Conservation (phyloP, 2,797 vertebrate species). For the Lepidocolaptes lacrymiger region DNA sequence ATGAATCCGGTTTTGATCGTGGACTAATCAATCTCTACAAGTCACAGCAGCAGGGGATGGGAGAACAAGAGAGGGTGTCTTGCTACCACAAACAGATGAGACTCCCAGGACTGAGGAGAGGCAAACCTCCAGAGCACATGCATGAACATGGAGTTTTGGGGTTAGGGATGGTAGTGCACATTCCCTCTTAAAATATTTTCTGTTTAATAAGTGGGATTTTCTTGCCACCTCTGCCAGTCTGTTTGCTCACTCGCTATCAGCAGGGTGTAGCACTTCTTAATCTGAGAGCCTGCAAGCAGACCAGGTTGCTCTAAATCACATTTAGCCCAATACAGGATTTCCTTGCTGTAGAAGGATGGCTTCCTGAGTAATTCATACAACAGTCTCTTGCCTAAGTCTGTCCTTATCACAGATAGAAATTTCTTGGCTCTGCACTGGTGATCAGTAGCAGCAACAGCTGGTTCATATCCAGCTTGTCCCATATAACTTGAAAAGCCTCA, state of each 20-base stretch:
- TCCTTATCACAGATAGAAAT: not conserved
- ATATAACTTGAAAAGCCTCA: not conserved
- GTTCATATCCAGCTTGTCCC: not conserved
- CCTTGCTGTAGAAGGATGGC: slow-evolving; percentile 3
- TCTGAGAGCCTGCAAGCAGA: not conserved
- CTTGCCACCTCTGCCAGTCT: not conserved
- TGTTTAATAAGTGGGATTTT: not conserved
- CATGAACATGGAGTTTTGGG: not conserved
- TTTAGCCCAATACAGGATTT: slow-evolving; percentile 43
- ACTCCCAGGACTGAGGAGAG: not conserved
- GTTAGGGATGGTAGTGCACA: not conserved
- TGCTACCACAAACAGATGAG: not conserved
- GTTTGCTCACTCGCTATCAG: not conserved
- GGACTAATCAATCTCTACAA: not conserved
- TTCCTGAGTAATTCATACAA: slow-evolving; percentile 7
- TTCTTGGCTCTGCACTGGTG: not conserved
- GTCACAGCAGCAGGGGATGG: not conserved
- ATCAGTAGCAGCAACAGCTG: not conserved
- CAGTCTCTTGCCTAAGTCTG: not conserved
- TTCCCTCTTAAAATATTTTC: not conserved
- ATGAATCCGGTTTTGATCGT: not conserved
- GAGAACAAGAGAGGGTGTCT: not conserved
- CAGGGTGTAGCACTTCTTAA: not conserved
- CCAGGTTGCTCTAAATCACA: not conserved
- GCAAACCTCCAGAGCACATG: not conserved